Evolutionary conservation across 2,113 vertebrate species (phyloP).

Genomic region (Zosterops lateralis): DNA sequence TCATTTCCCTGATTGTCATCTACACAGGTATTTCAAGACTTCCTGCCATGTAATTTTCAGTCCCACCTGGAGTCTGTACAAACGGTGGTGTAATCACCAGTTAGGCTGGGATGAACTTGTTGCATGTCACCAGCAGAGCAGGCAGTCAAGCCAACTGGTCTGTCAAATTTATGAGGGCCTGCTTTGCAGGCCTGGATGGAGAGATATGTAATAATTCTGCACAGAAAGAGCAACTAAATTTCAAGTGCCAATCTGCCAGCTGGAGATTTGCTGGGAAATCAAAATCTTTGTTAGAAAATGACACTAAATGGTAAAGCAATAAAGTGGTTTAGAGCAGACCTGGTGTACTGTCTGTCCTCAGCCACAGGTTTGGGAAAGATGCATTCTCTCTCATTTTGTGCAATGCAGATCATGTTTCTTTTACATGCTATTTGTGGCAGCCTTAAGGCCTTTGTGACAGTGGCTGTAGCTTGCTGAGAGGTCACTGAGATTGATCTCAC

Average conservation of each 20-base stretch:
- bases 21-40: not conserved
- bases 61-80: not conserved
- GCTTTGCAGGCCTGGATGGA: not conserved
- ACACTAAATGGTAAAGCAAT: not conserved
- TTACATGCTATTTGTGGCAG: not conserved
- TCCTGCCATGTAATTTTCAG: not conserved
- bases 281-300: not conserved
- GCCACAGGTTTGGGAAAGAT: not conserved
- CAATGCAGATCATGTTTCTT: not conserved
- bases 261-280: not conserved
- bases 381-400: not conserved
- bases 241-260: not conserved
- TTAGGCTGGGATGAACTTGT: not conserved
- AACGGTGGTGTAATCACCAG: not conserved
- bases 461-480: not conserved
- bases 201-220: not conserved
- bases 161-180: not conserved
- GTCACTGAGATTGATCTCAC: not conserved
- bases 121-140: not conserved
- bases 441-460: not conserved
- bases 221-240: not conserved
- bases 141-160: not conserved
- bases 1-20: not conserved
- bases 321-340: not conserved
- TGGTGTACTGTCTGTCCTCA: not conserved